Conservation (phyloP, 2,888 invertebrate genomes). For the Apamea epomidion region DNA sequence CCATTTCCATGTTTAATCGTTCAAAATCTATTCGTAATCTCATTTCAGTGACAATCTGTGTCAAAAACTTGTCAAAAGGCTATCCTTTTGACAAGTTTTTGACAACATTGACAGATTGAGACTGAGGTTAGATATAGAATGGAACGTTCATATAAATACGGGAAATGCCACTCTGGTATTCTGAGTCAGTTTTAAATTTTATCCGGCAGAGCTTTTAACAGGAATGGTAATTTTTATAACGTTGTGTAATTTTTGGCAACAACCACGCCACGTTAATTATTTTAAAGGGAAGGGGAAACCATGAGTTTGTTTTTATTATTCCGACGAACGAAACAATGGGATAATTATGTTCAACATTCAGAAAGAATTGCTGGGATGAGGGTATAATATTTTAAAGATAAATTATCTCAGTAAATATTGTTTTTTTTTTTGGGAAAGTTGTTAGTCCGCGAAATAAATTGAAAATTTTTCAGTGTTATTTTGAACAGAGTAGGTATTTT, state of each 20-base stretch:
- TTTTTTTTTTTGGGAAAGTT: background rate
- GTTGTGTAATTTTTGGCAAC: conserved; percentile 32
- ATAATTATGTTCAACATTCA: conserved; percentile 38
- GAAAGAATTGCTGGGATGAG: conserved; percentile 15
- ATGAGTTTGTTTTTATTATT: conserved; percentile 41
- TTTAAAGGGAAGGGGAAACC: conserved; percentile 34
- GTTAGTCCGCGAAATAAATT: background rate
- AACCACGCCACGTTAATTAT: conserved; percentile 25
- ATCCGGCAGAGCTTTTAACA: background rate
- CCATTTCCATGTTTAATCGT: background rate
- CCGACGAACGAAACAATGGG: conserved; percentile 39
- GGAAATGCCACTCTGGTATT: background rate
- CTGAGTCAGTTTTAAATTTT: conserved; percentile 14
- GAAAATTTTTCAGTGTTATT: background rate
- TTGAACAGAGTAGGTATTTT: background rate
- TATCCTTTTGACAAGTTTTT: no score
- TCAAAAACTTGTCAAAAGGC: background rate
- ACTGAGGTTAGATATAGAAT: background rate
- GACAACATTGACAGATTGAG: background rate
- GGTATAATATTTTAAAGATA: background rate
- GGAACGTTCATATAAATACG: background rate
- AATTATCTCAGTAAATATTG: conserved; percentile 3
- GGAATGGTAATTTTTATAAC: conserved; percentile 22
- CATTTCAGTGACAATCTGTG: background rate
- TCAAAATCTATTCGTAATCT: background rate